A percentile compares a stretch with the other conserved stretches of the same genome.
These are phyloP conservation scores for Elymnias hypermnestra DNA, from an alignment of 1,140 invertebrate species.

Conservation along the genomic window DNA sequence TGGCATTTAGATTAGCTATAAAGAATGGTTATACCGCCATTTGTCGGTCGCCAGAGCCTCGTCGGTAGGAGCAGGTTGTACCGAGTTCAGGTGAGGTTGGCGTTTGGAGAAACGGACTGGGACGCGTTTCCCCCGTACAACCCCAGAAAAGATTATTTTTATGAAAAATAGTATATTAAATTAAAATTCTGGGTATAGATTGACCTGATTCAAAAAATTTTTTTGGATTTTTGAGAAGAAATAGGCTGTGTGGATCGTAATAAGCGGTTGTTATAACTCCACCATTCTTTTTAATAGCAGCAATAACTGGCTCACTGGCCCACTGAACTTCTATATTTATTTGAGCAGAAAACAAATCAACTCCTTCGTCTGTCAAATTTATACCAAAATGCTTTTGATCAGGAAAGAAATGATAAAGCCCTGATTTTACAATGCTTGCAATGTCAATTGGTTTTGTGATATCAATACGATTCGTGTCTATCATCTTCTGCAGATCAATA, in stretches of 20 bases:
- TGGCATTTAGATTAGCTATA: too few relatives aligned
- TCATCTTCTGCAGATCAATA: constrained; percentile 87
- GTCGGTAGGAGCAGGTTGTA: too few relatives aligned
- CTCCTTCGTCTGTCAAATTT: constrained; percentile 95
- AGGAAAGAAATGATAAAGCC: constrained; percentile 83
- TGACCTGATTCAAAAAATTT: constrained; percentile 90
- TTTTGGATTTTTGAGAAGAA: constrained; percentile 84
- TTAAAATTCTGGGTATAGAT: constrained; percentile 93
- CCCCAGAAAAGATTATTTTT: too few relatives aligned
- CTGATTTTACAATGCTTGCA: constrained; percentile 87
- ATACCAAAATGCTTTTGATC: constrained; percentile 91
- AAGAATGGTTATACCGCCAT: too few relatives aligned
- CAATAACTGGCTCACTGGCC: constrained; percentile 94
- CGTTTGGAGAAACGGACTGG: too few relatives aligned
- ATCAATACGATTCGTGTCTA: constrained; percentile 93
- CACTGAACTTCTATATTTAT: constrained; percentile 99
- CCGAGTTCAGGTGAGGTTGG: too few relatives aligned
- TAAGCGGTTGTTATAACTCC: constrained; percentile 96
- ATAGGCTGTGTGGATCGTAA: constrained; percentile 89
- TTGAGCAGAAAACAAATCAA: constrained; percentile 91
- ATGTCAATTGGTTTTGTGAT: constrained; percentile 91
- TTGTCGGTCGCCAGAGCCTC: too few relatives aligned
- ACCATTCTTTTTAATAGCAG: constrained; percentile 95
- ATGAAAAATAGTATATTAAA: too few relatives aligned
- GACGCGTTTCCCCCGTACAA: too few relatives aligned